Evolutionary conservation across 2,113 vertebrate genomes (phyloP).

Genomic region (Toxostoma redivivum): DNA sequence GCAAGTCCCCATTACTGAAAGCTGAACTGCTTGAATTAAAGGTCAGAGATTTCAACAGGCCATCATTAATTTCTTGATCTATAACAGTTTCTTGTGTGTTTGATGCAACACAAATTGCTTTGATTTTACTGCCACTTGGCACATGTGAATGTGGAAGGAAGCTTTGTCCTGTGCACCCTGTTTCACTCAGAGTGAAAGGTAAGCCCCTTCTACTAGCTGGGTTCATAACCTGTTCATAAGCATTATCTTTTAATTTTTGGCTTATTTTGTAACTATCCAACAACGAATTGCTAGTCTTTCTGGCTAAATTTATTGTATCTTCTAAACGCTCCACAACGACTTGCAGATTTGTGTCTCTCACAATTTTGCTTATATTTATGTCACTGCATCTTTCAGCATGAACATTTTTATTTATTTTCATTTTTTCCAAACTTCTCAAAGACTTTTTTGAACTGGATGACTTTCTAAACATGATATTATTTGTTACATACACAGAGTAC

Average conservation of each 20-base stretch:
- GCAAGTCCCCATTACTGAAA: neutral
- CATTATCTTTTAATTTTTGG: constrained; percentile 53
- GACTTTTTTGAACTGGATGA: constrained; percentile 56
- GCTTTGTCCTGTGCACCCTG: constrained; percentile 30
- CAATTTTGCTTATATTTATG: constrained; percentile 68
- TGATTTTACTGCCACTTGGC: constrained; percentile 31
- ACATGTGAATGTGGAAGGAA: constrained; percentile 19
- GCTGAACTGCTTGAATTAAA: constrained; percentile 22
- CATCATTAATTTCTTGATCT: constrained; percentile 2
- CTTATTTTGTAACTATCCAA: constrained; percentile 57
- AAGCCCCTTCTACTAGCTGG: constrained; percentile 9
- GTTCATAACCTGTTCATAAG: constrained; percentile 25
- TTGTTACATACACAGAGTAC: constrained; percentile 88
- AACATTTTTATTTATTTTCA: constrained; percentile 28
- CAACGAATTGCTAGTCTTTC: constrained; percentile 44
- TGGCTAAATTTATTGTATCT: constrained; percentile 69
- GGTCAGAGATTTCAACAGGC: constrained; percentile 33
- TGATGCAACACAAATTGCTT: constrained; percentile 10
- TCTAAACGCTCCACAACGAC: constrained; percentile 78
- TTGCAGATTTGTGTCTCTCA: constrained; percentile 72
- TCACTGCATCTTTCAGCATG: constrained; percentile 43
- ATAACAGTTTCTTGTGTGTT: neutral
- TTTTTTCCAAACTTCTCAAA: constrained; percentile 36
- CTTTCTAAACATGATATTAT: constrained; percentile 79
- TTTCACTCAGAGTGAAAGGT: constrained; percentile 42